Evolutionary conservation across 1,140 invertebrate genomes (phyloP), one percentile per base, ranked within the genome.

Genomic region (Popillia japonica): DNA sequence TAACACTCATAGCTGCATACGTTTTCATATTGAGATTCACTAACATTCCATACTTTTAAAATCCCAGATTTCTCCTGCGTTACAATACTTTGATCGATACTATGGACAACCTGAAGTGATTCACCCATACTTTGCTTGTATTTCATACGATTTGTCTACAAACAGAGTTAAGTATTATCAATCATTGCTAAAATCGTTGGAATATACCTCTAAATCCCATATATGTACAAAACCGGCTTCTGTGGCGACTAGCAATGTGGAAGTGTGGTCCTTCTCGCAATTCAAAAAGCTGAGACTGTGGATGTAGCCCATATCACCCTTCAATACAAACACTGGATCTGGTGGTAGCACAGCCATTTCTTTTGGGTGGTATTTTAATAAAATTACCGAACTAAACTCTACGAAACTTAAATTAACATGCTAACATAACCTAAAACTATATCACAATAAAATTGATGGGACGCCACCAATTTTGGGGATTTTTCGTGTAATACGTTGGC

Each of bases 31-130:
- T 88, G 86, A 84, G 92, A 93, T 78, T 89, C 89, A 79, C 90
- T 87, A 59, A 91, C 87, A 41, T 89, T 86, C 89, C 92, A 94
- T 77, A 92, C 86, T 86, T 93, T 93, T 48, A 92, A 87, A 77
- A 87, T 86, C 75, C 92, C 93, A 78, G 88, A 90, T 86, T 94
- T 94, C 85, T 92, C 91, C 87, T 94, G 93, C 40, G 92, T 91
- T 68, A 90, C 82, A 72, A 93, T 89, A 78, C 90, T 89, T 75
- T 89, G 87, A 44, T 86, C 85, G 4, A 90, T 87, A 80, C 88
- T 89, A 78, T 90, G 87, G 76, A 93, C 84, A 73, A 88, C 87
- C 90, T 80, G 89, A 83, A 88, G 89, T 84, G 86, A 89, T 87
- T 82, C 88, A n/a, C 84, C 90, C 82, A 89, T 88, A 80, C 87